These are phyloP conservation scores for Tribolium freemani DNA, from an alignment of 2,888 invertebrate species.

Conservation along the genomic window DNA sequence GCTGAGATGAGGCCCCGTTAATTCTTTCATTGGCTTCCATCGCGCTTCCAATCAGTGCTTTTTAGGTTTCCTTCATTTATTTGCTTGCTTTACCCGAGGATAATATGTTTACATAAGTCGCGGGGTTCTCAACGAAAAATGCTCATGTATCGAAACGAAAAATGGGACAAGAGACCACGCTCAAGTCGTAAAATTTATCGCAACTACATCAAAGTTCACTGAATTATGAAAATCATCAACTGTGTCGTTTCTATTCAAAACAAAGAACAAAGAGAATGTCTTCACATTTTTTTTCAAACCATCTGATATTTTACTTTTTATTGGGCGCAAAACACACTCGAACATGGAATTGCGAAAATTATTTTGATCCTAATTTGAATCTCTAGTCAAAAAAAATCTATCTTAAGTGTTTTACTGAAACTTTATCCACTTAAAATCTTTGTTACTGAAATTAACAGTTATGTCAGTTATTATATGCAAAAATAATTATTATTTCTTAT, in stretches of 20 bases:
- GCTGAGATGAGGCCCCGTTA: slow-evolving; percentile 50
- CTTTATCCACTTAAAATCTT: too few relatives aligned
- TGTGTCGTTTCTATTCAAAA: neutral
- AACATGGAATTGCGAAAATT: too few relatives aligned
- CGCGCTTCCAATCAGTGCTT: slow-evolving; percentile 55
- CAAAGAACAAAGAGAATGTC: neutral
- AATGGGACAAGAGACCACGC: too few relatives aligned
- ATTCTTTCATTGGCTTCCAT: slow-evolving; percentile 58
- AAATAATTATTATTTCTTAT: too few relatives aligned
- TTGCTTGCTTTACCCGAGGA: slow-evolving; percentile 45
- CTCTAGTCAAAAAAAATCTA: too few relatives aligned
- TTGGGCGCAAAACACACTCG: neutral
- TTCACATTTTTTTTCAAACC: neutral
- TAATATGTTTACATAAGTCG: slow-evolving; percentile 41
- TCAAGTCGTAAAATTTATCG: neutral
- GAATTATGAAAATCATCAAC: neutral
- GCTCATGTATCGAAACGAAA: too few relatives aligned
- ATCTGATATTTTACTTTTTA: neutral
- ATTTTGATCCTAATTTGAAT: too few relatives aligned
- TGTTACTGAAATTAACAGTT: too few relatives aligned
- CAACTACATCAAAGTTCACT: neutral
- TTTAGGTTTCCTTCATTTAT: slow-evolving; percentile 55
- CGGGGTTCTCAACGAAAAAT: slow-evolving; percentile 18
- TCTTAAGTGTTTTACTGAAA: too few relatives aligned
- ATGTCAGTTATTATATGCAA: too few relatives aligned